Percentiles rank a stretch among this genome's conserved stretches.
Evolutionary conservation across 1,140 invertebrate genomes (phyloP).

Genomic region (Leptinotarsa defecta): DNA sequence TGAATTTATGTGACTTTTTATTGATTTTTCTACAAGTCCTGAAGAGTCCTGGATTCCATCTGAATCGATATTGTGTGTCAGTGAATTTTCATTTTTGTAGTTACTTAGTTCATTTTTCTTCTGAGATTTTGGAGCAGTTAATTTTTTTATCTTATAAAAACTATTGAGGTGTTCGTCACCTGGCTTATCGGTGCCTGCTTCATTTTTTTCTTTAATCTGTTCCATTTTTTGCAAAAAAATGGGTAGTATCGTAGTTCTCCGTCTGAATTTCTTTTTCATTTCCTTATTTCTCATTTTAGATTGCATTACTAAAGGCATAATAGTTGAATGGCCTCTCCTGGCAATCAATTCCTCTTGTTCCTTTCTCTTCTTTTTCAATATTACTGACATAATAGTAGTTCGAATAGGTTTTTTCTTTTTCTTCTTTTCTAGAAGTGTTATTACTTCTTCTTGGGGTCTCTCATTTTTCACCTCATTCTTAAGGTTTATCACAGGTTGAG

Average conservation of each 20-base stretch:
- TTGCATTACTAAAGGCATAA: constrained; percentile 11
- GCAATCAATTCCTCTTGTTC: background rate
- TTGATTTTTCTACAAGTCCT: no score
- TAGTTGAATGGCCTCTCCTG: background rate
- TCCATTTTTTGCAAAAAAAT: constrained; percentile 35
- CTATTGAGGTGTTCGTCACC: background rate
- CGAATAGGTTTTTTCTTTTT: background rate
- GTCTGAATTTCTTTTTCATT: constrained; percentile 15
- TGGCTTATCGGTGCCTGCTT: background rate
- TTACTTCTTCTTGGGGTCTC: background rate
- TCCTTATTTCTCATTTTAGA: constrained; percentile 13
- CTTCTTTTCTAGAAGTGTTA: background rate
- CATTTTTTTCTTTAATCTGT: constrained; percentile 9
- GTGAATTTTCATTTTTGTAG: background rate
- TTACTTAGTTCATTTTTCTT: background rate
- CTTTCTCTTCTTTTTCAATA: constrained; percentile 3
- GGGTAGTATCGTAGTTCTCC: constrained; percentile 35
- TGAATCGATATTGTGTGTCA: no score
- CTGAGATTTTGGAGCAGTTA: background rate
- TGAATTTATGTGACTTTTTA: no score
- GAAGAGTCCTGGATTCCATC: no score
- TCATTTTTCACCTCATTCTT: constrained; percentile 21
- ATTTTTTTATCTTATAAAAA: background rate
- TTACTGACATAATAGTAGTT: background rate
- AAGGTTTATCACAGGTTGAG: constrained; percentile 23